Evolutionary conservation across 1,140 invertebrate species (phyloP), one percentile per base, ranked within the genome.

Genomic region (Drosophila oshimai): DNA sequence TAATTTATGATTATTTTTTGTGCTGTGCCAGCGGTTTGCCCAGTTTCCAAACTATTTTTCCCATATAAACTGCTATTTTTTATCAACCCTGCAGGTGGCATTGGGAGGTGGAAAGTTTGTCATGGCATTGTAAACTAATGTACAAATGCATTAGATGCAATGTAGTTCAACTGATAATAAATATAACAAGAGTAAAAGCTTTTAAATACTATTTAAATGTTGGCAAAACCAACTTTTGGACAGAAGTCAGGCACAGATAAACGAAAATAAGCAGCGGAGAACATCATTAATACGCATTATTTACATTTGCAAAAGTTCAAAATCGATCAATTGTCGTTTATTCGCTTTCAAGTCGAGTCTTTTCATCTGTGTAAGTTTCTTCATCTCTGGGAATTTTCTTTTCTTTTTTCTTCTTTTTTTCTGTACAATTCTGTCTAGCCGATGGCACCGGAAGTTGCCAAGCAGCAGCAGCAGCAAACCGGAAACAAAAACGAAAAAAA

Each of bases 1-100:
- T 84, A 83, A 83, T 83, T 83, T 86, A 83, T 83, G 67, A 79
- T 74, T 74, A 61, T 67, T 79, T 74, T 77, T 81, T 69, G 47
- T 69, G 47, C 53, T 61, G 62, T 31, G 22, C 54, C 44, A 36
- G 64, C 49, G 47, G 46, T 77, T 77, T 77, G 74, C 67, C 79
- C 68, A 60, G 67, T 42, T 70, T 69, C 80, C 74, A 84, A 84
- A 68, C 46, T 20, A 17, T 67, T 34, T 39, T 45, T 68, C 45
- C n/a, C 12, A 22, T 31, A 54, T 29, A n/a, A n/a, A n/a, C n/a
- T n/a, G n/a, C 17, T 13, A 55, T 47, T 33, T 62, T 51, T 58
- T 80, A 76, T 76, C 58, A 68, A 54, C 34, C 39, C 22, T 53
- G 47, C 18, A 31, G 57, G 34, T 33, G 26, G 36, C n/a, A 22